phyloP scores from a whole-genome alignment of 2,888 invertebrate species.

The Philopedon plagiatum region DNA sequence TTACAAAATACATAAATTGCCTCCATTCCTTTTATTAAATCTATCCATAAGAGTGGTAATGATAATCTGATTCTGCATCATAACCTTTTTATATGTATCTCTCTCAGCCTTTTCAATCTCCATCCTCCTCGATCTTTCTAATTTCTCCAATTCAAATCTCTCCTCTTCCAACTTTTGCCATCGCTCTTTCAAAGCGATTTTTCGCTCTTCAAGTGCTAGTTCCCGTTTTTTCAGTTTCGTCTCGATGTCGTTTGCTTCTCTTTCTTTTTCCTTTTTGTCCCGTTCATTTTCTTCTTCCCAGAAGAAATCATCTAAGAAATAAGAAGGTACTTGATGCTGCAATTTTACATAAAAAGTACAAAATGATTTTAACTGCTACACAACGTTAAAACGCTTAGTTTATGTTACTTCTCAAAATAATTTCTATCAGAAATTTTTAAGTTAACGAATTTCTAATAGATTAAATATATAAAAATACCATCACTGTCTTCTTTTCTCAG shows the following conservation, averaged over 20 bases:
- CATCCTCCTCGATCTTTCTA: slow-evolving; percentile 35
- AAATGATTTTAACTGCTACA: no score
- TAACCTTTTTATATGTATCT: slow-evolving; percentile 34
- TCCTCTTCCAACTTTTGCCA: slow-evolving; percentile 36
- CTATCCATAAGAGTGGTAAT: slow-evolving; percentile 34
- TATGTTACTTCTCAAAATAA: neutral
- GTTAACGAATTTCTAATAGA: neutral
- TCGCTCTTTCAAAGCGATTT: slow-evolving; percentile 36
- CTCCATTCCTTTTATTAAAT: slow-evolving; percentile 33
- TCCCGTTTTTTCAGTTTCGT: slow-evolving; percentile 38
- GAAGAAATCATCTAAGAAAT: slow-evolving; percentile 42
- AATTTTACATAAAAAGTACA: no score
- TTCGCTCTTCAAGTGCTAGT: slow-evolving; percentile 42
- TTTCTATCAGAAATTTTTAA: no score
- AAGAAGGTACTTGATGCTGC: neutral
- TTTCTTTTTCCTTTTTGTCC: slow-evolving; percentile 35
- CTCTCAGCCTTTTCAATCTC: slow-evolving; percentile 44
- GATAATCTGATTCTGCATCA: slow-evolving; percentile 37
- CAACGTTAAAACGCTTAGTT: no score
- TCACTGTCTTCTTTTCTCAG: slow-evolving; percentile 34
- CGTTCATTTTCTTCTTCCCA: slow-evolving; percentile 46
- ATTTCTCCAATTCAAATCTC: slow-evolving; percentile 36
- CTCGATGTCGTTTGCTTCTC: slow-evolving; percentile 37
- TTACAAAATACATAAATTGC: slow-evolving; percentile 48
- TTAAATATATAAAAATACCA: slow-evolving; percentile 17